A percentile compares a stretch with the other conserved stretches of the same genome.
phyloP scores from a whole-genome alignment of 2,797 vertebrate genomes.

The Thaleichthys pacificus region DNA sequence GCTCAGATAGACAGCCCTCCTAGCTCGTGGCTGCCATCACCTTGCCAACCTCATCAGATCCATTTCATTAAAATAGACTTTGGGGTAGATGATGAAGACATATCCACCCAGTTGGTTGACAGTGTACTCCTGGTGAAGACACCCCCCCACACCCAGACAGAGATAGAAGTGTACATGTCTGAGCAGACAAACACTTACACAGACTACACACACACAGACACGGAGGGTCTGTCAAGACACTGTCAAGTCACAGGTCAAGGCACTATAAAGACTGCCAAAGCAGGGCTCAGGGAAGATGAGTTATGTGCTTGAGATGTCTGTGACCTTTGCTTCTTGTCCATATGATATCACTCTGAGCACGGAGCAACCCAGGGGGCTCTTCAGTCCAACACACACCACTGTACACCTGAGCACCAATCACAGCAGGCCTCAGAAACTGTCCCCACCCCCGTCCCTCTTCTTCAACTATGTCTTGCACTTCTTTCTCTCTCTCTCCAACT shows the following conservation, averaged over 20 bases:
- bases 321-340: slow-evolving; percentile 66
- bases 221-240: background rate
- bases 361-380: slow-evolving; percentile 33
- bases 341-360: slow-evolving; percentile 60
- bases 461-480: background rate
- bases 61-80: slow-evolving; percentile 52
- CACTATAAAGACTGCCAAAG: slow-evolving; percentile 57
- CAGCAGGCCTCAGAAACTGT: slow-evolving; percentile 8
- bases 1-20: slow-evolving; percentile 67
- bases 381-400: slow-evolving; percentile 32
- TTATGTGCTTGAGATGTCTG: slow-evolving; percentile 57
- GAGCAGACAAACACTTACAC: background rate
- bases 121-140: slow-evolving; percentile 39
- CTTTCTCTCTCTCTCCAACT: background rate
- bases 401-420: slow-evolving; percentile 40
- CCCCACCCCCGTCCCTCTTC: background rate
- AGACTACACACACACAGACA: background rate
- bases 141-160: slow-evolving; percentile 6
- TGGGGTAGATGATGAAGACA: slow-evolving; percentile 45
- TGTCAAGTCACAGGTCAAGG: slow-evolving; percentile 41
- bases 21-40: slow-evolving; percentile 65
- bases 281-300: slow-evolving; percentile 56
- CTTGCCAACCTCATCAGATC: slow-evolving; percentile 60
- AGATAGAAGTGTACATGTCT: slow-evolving; percentile 2
- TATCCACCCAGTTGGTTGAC: slow-evolving; percentile 33